Percentiles rank a stretch among this genome's conserved stretches.
These are phyloP conservation scores for Steinernema scapterisci DNA, from an alignment of 2,888 invertebrate genomes.

Conservation along the genomic window DNA sequence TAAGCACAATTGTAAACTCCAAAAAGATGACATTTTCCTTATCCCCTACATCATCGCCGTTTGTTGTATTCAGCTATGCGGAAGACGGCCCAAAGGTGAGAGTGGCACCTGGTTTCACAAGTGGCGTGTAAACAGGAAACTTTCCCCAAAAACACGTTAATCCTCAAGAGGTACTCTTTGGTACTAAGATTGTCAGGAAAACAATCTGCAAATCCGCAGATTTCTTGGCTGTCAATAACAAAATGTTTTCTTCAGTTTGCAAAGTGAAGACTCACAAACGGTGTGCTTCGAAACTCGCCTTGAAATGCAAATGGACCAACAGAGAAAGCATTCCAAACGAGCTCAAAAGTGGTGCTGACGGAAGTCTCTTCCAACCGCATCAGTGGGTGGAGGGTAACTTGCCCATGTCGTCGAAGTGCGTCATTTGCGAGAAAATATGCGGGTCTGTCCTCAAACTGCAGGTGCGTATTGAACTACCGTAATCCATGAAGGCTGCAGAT, in stretches of 20 bases:
- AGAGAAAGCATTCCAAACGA: slow-evolving; percentile 78
- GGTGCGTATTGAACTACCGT: slow-evolving; percentile 10
- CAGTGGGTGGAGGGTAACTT: slow-evolving; percentile 98
- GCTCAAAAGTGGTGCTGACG: slow-evolving; percentile 30
- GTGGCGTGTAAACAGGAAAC: no score
- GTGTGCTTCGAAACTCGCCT: slow-evolving; percentile 88
- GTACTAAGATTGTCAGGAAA: no score
- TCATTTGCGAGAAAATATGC: slow-evolving; percentile 91
- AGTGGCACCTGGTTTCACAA: no score
- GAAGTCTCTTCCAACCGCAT: slow-evolving; percentile 75
- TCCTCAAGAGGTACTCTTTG: no score
- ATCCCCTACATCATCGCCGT: no score
- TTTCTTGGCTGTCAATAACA: not conserved
- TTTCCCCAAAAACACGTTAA: no score
- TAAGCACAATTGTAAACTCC: no score
- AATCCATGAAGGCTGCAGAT: not conserved
- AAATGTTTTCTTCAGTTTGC: slow-evolving; percentile 75
- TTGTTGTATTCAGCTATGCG: no score
- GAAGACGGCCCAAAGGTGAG: no score
- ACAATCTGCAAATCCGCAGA: no score
- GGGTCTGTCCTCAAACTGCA: slow-evolving; percentile 77
- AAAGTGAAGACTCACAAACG: slow-evolving; percentile 95
- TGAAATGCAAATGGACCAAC: slow-evolving; percentile 97
- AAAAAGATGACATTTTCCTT: no score
- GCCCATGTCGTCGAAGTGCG: slow-evolving; percentile 89